Evolutionary conservation across 2,797 vertebrate genomes (phyloP).

Genomic region (Hemibagrus guttatus): DNA sequence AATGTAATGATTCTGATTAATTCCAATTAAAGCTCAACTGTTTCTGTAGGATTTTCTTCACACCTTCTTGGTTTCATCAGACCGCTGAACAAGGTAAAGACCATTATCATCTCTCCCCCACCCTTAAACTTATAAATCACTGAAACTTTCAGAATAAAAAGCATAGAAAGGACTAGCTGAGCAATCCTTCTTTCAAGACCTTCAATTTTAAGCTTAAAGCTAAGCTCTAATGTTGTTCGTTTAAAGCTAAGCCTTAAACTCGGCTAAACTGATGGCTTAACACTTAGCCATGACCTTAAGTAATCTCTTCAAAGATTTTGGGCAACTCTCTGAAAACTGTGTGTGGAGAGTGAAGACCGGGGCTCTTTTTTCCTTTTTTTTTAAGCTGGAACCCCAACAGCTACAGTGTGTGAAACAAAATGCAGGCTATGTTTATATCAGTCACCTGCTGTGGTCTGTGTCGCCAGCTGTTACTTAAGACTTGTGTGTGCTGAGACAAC

Average conservation of each 20-base stretch:
- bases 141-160: neutral
- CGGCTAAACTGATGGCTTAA: neutral
- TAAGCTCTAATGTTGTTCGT: neutral
- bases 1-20: too few relatives aligned
- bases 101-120: too few relatives aligned
- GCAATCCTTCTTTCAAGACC: neutral
- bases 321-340: neutral
- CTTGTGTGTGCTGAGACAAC: conserved; percentile 7
- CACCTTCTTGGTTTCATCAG: too few relatives aligned
- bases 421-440: conserved; percentile 37
- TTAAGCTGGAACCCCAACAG: neutral
- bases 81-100: too few relatives aligned
- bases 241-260: neutral
- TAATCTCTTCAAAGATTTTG: neutral
- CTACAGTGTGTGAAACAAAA: neutral
- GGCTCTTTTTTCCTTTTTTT: neutral
- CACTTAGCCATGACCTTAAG: neutral
- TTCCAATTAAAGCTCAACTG: too few relatives aligned
- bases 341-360: neutral
- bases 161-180: neutral
- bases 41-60: too few relatives aligned
- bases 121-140: neutral
- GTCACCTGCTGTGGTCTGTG: conserved; percentile 39
- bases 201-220: neutral
- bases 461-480: conserved; percentile 35